These are phyloP conservation scores for Rhagologus leucostigma DNA, from an alignment of 2,113 vertebrate species.

Conservation along the genomic window DNA sequence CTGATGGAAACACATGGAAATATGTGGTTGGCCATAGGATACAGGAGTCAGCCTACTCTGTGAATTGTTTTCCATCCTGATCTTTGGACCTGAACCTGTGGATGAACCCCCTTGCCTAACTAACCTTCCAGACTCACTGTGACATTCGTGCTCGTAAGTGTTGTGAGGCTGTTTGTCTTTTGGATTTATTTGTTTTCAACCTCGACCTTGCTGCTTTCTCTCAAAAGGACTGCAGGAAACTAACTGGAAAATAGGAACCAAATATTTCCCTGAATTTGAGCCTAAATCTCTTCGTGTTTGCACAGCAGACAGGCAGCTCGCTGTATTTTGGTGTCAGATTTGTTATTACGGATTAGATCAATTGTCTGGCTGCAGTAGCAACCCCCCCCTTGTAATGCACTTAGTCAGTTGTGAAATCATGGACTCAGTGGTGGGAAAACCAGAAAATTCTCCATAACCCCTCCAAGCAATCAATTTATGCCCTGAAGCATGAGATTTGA, in stretches of 20 bases:
- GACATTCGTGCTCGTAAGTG: background rate
- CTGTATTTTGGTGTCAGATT: background rate
- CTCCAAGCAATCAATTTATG: constrained; percentile 53
- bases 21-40: background rate
- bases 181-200: background rate
- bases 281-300: background rate
- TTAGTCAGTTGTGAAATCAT: constrained; percentile 40
- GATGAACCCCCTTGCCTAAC: background rate
- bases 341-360: constrained; percentile 3
- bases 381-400: background rate
- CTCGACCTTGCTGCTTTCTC: background rate
- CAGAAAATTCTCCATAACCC: constrained; percentile 23
- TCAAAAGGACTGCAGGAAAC: background rate
- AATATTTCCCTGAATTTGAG: background rate
- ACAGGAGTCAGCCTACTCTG: background rate
- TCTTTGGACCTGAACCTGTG: background rate
- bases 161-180: background rate
- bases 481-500: constrained; percentile 56
- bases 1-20: background rate
- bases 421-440: background rate
- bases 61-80: background rate
- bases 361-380: background rate
- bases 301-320: background rate
- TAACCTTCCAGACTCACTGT: background rate
- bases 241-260: background rate